These are phyloP conservation scores for Mobula birostris DNA, from an alignment of 2,113 vertebrate species.

Conservation along the genomic window DNA sequence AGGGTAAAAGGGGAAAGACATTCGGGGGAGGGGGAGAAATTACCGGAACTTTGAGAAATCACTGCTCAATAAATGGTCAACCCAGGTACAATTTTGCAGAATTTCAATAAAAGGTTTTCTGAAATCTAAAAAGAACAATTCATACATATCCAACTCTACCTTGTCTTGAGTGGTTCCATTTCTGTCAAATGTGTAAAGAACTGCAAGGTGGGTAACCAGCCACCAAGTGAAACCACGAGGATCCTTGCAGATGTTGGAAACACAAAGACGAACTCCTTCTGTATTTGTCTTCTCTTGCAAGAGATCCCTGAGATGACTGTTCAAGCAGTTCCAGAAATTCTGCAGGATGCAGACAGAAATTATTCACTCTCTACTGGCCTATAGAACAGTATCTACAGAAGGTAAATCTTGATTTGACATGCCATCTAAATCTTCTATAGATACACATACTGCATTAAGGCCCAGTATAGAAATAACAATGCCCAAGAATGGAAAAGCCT, in stretches of 20 bases:
- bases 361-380: background rate
- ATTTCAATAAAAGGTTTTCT: background rate
- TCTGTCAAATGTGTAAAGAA: constrained; percentile 68
- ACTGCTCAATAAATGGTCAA: background rate
- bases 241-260: constrained; percentile 69
- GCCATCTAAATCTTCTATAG: background rate
- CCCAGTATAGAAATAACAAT: too few species aligned
- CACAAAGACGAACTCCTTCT: constrained; percentile 43
- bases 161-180: constrained; percentile 66
- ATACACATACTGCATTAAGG: too few species aligned
- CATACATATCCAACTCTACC: constrained; percentile 50
- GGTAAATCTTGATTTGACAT: background rate
- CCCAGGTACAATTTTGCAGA: too few species aligned
- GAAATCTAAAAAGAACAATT: background rate
- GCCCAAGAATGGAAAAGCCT: too few species aligned
- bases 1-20: too few species aligned
- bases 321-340: constrained; percentile 84
- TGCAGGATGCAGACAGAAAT: constrained; percentile 45
- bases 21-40: too few species aligned
- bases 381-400: constrained; percentile 37
- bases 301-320: constrained; percentile 59
- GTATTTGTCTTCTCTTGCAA: constrained; percentile 48
- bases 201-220: constrained; percentile 74
- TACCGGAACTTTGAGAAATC: too few species aligned
- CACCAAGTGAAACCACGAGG: constrained; percentile 85